Evolutionary conservation across 1,140 invertebrate species (phyloP).

Genomic region (Hypothenemus hampei): DNA sequence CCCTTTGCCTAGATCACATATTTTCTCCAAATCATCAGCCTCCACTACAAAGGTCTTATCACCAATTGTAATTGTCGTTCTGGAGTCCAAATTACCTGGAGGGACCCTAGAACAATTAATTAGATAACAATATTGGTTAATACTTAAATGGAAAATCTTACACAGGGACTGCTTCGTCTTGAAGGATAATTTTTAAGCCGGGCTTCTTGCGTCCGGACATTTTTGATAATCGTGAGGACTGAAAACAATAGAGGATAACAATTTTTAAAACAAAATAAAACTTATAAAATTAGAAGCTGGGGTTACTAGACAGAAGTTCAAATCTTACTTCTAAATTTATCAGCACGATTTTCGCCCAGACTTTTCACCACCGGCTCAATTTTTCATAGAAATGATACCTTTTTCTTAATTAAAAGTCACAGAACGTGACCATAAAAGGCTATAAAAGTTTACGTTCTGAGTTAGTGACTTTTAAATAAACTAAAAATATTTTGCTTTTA

Average conservation of each 20-base stretch:
- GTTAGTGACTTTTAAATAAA: conserved; percentile 5
- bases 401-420: conserved; percentile 4
- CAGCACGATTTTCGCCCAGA: not conserved
- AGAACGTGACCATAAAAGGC: conserved; percentile 26
- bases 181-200: conserved; percentile 49
- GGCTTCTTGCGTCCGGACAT: conserved; percentile 39
- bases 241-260: not conserved
- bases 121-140: not conserved
- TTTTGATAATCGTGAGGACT: too few relatives aligned
- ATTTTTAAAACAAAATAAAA: not conserved
- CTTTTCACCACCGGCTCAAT: not conserved
- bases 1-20: conserved; percentile 86
- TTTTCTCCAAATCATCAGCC: conserved; percentile 83
- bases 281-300: not conserved
- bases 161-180: conserved; percentile 48
- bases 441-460: conserved; percentile 13
- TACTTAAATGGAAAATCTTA: conserved; percentile 36
- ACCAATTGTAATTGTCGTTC: conserved; percentile 79
- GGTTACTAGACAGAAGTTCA: not conserved
- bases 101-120: conserved; percentile 40
- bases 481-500: conserved; percentile 1
- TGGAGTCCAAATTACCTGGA: conserved; percentile 78
- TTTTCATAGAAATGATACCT: conserved; percentile 9
- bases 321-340: not conserved
- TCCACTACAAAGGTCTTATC: conserved; percentile 84